Evolutionary conservation across 2,797 vertebrate species (phyloP).

Genomic region (Eulemur albifrons): DNA sequence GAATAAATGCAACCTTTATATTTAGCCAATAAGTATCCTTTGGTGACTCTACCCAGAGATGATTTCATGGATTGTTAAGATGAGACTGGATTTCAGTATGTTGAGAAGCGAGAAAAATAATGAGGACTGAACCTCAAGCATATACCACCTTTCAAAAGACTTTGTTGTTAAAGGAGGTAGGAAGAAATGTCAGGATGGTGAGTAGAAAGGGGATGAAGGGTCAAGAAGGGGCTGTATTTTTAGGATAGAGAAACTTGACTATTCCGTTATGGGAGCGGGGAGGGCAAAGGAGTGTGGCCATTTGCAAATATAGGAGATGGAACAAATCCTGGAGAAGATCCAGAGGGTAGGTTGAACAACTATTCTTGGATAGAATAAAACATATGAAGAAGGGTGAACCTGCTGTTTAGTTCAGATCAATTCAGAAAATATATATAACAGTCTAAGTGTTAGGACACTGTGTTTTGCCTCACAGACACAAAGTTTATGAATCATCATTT

Average conservation of each 20-base stretch:
- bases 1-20: neutral
- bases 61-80: neutral
- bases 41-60: neutral
- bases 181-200: neutral
- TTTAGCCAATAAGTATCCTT: neutral
- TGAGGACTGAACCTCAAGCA: neutral
- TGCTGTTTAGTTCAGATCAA: neutral
- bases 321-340: neutral
- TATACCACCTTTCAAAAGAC: neutral
- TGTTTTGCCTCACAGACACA: neutral
- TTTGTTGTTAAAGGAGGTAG: neutral
- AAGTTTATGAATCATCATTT: neutral
- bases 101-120: neutral
- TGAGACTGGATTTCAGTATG: neutral
- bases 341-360: neutral
- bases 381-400: neutral
- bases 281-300: neutral
- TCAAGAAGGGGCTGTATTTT: neutral
- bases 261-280: neutral
- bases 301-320: neutral
- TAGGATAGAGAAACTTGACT: neutral
- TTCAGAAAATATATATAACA: neutral
- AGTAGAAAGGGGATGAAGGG: neutral
- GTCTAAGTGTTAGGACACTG: neutral
- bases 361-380: neutral